Evolutionary conservation across 2,888 invertebrate species (phyloP), one percentile per base, ranked within the genome.

Genomic region (Scrobipalpa atriplicella): DNA sequence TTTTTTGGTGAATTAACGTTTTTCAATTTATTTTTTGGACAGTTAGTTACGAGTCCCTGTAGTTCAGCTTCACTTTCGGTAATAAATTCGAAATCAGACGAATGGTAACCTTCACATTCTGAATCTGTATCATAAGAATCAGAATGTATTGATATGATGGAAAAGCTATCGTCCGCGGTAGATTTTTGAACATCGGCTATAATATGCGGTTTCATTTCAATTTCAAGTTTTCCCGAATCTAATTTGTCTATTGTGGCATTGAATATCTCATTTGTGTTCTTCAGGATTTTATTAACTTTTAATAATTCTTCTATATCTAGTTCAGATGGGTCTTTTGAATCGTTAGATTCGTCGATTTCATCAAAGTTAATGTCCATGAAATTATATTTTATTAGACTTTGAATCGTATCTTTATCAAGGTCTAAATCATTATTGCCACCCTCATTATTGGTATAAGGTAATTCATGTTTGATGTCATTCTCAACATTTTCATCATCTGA

Each of bases 11-110:
- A 38, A 38, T 3, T 16, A 3, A 5, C n/a, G 36, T 38, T 11
- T 58, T 58, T 58, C 2, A 29, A n/a, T 36, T n/a, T n/a, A n/a
- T 62, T 62, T 11, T 8, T 36, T 19, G n/a, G 29, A 36, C n/a
- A n/a, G 7, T 62, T 47, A n/a, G 11, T 47, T 13, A 81, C 72
- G 2, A 78, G 65, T 2, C 78, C 79, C 5, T 75, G 71, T 19
- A 69, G 69, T 63, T 75, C 75, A 3, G 90, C 87, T 70, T 89
- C 88, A 1, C 72, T 71, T 78, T 90, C 90, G 0, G 79, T 78
- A 54, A 90, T 90, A 65, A 89, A 87, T 75, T 90, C 90, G 65
- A 90, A 91, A 78, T 90, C 88, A 6, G 89, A 86, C 0, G 90
- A 89, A 68, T 84, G 73, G 62, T 89, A 89, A 1, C 83, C 84